These are phyloP conservation scores for Tragelaphus imberbis DNA, from an alignment of 2,113 vertebrate genomes.

Conservation along the genomic window DNA sequence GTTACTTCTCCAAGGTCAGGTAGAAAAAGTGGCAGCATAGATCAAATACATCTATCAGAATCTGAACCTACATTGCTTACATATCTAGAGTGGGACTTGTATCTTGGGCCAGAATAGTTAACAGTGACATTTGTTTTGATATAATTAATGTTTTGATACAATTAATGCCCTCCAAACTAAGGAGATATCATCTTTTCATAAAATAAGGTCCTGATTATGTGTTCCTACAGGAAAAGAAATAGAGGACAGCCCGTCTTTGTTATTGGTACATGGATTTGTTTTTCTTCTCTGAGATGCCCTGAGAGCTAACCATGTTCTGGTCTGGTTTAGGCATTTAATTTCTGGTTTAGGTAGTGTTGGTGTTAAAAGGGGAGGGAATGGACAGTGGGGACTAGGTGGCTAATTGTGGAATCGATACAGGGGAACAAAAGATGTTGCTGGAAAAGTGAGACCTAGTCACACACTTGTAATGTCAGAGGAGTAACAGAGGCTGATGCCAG, in stretches of 20 bases:
- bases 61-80: background rate
- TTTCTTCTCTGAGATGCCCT: background rate
- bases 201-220: background rate
- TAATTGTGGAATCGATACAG: constrained; percentile 7
- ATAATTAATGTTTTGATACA: background rate
- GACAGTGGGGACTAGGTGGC: background rate
- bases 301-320: background rate
- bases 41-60: background rate
- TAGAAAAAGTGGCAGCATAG: no score
- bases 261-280: background rate
- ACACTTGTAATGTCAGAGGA: background rate
- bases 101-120: background rate
- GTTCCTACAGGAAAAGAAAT: background rate
- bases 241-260: background rate
- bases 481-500: background rate
- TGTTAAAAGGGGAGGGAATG: background rate
- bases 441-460: background rate
- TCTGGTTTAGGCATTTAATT: constrained; percentile 39
- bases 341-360: background rate
- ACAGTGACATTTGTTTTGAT: background rate
- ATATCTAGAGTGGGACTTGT: background rate
- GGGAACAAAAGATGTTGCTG: constrained; percentile 44
- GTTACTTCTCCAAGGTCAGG: background rate
- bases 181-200: background rate
- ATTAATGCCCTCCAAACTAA: background rate